Base-by-base conservation (phyloP, 2,888 invertebrate genomes). In the Tetragonula carbonaria region DNA sequence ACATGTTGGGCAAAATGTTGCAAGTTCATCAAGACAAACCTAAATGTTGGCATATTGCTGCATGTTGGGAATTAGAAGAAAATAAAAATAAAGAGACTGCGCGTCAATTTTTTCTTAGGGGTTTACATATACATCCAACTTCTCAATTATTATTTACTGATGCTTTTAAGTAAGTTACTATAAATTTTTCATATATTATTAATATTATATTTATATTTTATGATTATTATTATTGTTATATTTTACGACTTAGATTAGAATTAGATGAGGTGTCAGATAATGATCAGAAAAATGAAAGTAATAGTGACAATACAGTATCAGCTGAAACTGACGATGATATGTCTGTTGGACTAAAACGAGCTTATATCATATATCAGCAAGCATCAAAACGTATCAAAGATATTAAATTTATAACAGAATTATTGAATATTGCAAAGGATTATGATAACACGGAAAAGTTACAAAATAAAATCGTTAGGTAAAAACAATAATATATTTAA, bases 41-140 rank as follows among this genome's bases (percentile, higher is more conserved):
- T 18, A 96, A 97, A 88, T 95, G 97, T 84, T 98, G 98, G 98
- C 96, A 97, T 80, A 95, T 97, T 87, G 98, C 98, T 0, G 97
- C 97, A 16, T 96, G 96, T 89, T 98, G 97, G 96, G 97, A 98
- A 93, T 96, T 96, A 75, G 96, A 97, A 90, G 96, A 97, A 84
- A 96, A 96, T 84, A 95, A 96, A 55, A 97, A 97, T 87, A 92
- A 96, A 18, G 96, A 96, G 38, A 96, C 95, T 89, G 97, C 98
- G 0, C 96, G 97, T 86, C 96, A 95, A 83, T 96, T 97, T 85
- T 95, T 98, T 28, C 95, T 98, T 66, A 96, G 97, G 91, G 98
- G 97, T 0, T 94, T 98, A 33, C 96, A 97, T 76, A 96, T 97
- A 86, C 97, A 98, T 94, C 96, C 97, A 0, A 95, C 96, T 18